Evolutionary conservation across 1,140 invertebrate genomes (phyloP).

Genomic region (Drusus annulatus): DNA sequence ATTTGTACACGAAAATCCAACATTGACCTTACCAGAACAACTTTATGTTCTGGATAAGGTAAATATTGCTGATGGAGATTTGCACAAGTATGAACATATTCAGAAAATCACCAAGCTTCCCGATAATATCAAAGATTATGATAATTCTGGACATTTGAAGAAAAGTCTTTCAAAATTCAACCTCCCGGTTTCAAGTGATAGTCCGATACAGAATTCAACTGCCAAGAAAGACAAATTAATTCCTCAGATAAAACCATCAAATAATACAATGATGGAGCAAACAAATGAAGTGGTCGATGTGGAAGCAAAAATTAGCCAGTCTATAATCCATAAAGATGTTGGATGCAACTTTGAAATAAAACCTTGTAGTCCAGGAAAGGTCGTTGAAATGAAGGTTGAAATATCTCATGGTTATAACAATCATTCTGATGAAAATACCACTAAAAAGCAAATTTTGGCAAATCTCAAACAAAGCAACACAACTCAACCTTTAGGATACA

Average conservation of each 20-base stretch:
- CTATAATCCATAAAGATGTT: slow-evolving; percentile 71
- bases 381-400: slow-evolving; percentile 26
- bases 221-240: not conserved
- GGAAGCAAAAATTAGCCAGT: slow-evolving; percentile 71
- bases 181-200: not conserved
- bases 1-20: slow-evolving; percentile 53
- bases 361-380: slow-evolving; percentile 66
- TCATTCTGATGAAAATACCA: not conserved
- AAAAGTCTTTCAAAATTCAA: slow-evolving; percentile 44
- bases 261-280: slow-evolving; percentile 37
- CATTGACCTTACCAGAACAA: slow-evolving; percentile 62
- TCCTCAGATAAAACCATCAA: slow-evolving; percentile 37
- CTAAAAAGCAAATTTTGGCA: not conserved
- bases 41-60: slow-evolving; percentile 69
- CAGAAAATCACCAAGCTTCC: slow-evolving; percentile 70
- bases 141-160: slow-evolving; percentile 20
- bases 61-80: slow-evolving; percentile 67
- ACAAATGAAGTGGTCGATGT: slow-evolving; percentile 64
- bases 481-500: not conserved
- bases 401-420: not conserved
- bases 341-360: slow-evolving; percentile 72
- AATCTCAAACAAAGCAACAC: not conserved
- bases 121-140: slow-evolving; percentile 65
- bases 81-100: slow-evolving; percentile 69
- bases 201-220: not conserved